Base-by-base conservation (phyloP, 1,140 invertebrate genomes). In the Apis florea region DNA sequence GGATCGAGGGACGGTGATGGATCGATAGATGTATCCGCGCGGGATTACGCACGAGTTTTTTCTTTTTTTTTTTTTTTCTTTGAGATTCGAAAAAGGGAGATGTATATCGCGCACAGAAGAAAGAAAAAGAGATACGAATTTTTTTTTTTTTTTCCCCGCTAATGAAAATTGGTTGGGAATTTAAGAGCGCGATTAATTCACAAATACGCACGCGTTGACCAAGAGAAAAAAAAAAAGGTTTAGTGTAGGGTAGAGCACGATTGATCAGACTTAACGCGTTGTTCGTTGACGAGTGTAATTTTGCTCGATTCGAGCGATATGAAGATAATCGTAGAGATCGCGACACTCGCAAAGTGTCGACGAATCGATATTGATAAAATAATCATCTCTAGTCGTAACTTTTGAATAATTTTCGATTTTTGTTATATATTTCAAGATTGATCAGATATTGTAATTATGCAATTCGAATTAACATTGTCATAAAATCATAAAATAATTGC, bases 61-160 rank as follows among this genome's bases (percentile, higher is more conserved):
- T 40, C 2, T 40, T 3, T 40, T 40, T 40, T 40, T 31, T 2
- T 40, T 40, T 40, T 40, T 40, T 6, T 40, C 6, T 40, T 40
- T 40, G 31, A 69, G 40, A 79, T 72, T 51, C 31, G 31, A 63
- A 21, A 40, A 61, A n/a, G 13, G 49, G 26, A 31, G 59, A 59
- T 66, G 49, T 9, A 26, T 15, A 59, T 40, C 31, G 58, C 53
- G 71, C 9, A 24, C 19, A 40, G 79, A 75, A 58, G 59, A 73
- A 75, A 81, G 79, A 68, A 66, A 58, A 66, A 59, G 72, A 68
- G 79, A 59, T 58, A 40, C 26, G 24, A 26, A 51, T 51, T n/a
- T 10, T 6, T 26, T 26, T 49, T 51, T n/a, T 10, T 6, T 26
- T 26, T 49, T 40, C 19, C 17, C 31, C 31, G 61, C 61, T 15